These are phyloP conservation scores for Clistopyga incitator DNA, from an alignment of 2,888 invertebrate genomes.

Conservation along the genomic window DNA sequence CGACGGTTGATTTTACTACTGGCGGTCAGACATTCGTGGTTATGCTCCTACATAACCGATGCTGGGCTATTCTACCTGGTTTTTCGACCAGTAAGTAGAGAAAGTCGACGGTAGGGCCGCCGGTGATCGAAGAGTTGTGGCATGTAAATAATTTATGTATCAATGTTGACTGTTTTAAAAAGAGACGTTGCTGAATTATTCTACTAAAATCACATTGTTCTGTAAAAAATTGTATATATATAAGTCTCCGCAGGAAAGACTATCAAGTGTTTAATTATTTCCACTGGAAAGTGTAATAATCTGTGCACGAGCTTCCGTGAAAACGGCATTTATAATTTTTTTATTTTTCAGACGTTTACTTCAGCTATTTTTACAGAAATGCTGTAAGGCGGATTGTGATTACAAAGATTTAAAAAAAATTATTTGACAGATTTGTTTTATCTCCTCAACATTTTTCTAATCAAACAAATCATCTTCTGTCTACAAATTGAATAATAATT, in stretches of 20 bases:
- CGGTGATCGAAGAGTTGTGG: background rate
- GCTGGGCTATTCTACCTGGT: background rate
- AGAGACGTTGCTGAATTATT: background rate
- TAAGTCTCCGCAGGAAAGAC: background rate
- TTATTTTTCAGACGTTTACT: too few species aligned
- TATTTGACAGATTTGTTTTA: background rate
- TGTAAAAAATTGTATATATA: too few species aligned
- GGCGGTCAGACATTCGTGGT: background rate
- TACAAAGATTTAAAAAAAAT: background rate
- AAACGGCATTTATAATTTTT: too few species aligned
- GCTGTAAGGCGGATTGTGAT: too few species aligned
- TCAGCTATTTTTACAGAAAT: too few species aligned
- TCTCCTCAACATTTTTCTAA: background rate
- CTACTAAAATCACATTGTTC: background rate
- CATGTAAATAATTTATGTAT: background rate
- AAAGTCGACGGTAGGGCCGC: background rate
- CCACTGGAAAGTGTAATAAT: too few species aligned
- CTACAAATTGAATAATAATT: background rate
- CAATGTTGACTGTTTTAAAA: background rate
- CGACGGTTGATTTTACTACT: constrained; percentile 4
- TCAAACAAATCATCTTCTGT: background rate
- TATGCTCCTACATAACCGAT: background rate
- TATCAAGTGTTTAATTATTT: background rate
- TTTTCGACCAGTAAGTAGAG: background rate
- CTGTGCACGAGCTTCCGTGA: too few species aligned